phyloP scores from a whole-genome alignment of 2,888 invertebrate species.

The Flexamia atlantica region DNA sequence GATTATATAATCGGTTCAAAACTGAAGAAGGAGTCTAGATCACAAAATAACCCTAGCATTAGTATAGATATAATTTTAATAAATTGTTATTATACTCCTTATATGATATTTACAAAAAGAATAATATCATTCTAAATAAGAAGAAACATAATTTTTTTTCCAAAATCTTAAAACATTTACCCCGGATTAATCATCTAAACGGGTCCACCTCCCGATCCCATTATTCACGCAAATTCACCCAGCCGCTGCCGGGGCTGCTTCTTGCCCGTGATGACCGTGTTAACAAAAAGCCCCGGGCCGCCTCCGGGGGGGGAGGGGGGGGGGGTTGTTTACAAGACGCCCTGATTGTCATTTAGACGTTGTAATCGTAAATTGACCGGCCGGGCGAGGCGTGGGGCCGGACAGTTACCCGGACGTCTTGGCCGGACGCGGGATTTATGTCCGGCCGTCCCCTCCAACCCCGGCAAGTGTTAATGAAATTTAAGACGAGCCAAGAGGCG shows the following conservation, averaged over 20 bases:
- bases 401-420: conserved; percentile 41
- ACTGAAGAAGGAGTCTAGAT: too few species aligned
- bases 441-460: background rate
- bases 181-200: too few species aligned
- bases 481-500: conserved; percentile 62
- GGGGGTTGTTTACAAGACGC: conserved; percentile 48
- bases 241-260: background rate
- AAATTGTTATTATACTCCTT: too few species aligned
- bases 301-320: background rate
- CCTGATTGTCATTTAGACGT: conserved; percentile 52
- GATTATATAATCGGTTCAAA: too few species aligned
- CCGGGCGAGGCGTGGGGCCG: background rate
- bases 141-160: too few species aligned
- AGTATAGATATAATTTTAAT: too few species aligned
- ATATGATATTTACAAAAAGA: too few species aligned
- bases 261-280: conserved; percentile 22
- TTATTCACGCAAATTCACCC: background rate
- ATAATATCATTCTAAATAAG: too few species aligned
- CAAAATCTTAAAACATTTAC: too few species aligned
- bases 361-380: conserved; percentile 62
- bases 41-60: too few species aligned
- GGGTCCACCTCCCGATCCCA: too few species aligned
- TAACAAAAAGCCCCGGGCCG: conserved; percentile 34
- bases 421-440: conserved; percentile 59
- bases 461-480: conserved; percentile 61